phyloP scores from a whole-genome alignment of 2,797 vertebrate genomes.

The Cygnus olor region DNA sequence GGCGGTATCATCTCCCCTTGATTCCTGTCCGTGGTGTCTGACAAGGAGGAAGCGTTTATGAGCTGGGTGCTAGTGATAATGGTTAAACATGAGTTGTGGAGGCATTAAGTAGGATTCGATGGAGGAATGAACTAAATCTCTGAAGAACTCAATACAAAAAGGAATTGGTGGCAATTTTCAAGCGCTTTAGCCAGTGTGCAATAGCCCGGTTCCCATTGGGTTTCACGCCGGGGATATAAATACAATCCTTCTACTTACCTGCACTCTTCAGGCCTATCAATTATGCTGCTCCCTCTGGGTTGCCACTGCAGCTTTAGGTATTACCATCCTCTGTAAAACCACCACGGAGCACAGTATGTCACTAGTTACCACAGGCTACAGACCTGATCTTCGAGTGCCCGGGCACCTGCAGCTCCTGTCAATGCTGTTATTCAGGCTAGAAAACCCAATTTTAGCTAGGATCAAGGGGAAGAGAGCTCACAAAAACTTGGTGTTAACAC shows the following conservation, averaged over 20 bases:
- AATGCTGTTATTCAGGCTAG: background rate
- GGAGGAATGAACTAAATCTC: slow-evolving; percentile 59
- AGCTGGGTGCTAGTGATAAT: slow-evolving; percentile 44
- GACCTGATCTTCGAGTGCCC: background rate
- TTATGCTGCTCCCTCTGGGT: slow-evolving; percentile 61
- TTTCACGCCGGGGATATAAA: slow-evolving; percentile 64
- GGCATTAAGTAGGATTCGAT: slow-evolving; percentile 67
- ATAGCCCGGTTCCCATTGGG: slow-evolving; percentile 55
- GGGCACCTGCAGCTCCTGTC: slow-evolving; percentile 1
- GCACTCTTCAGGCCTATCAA: slow-evolving; percentile 72
- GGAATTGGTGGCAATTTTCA: slow-evolving; percentile 73
- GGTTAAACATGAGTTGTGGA: slow-evolving; percentile 77
- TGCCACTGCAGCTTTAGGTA: slow-evolving; percentile 38
- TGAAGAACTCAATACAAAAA: slow-evolving; percentile 39
- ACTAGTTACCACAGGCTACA: background rate
- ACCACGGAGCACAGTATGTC: background rate
- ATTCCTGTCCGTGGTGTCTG: slow-evolving; percentile 57
- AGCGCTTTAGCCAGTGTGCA: slow-evolving; percentile 56
- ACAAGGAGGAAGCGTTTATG: slow-evolving; percentile 44
- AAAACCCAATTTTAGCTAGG: background rate
- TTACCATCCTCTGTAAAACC: slow-evolving; percentile 47
- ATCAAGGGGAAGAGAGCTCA: slow-evolving; percentile 15
- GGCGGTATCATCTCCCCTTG: slow-evolving; percentile 61
- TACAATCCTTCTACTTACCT: slow-evolving; percentile 63
- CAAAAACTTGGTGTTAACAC: slow-evolving; percentile 6